These are phyloP conservation scores for Clupea harengus DNA, from an alignment of 2,113 vertebrate genomes.

Conservation along the genomic window DNA sequence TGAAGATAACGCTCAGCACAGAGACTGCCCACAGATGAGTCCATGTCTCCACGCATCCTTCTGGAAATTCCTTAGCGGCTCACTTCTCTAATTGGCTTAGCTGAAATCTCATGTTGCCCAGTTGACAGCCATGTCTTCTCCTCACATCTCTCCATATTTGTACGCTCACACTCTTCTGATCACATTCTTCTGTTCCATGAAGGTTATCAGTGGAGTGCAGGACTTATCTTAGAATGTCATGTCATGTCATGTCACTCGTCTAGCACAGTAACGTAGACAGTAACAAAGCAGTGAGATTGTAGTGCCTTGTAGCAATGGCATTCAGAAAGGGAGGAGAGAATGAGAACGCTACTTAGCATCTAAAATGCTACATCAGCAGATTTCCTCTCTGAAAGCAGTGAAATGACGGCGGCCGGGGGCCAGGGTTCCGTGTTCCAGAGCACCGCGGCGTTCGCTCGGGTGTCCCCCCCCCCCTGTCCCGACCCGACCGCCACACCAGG, in stretches of 20 bases:
- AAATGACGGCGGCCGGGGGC: neutral
- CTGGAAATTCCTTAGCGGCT: neutral
- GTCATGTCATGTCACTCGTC: neutral
- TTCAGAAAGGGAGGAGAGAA: neutral
- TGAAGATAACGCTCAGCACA: conserved; percentile 3
- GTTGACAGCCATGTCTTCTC: neutral
- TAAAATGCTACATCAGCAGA: neutral
- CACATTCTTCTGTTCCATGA: neutral
- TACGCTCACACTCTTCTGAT: neutral
- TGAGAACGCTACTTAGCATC: neutral
- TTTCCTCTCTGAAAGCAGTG: neutral
- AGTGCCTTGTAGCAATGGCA: neutral
- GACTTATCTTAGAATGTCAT: neutral
- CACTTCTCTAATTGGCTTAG: conserved; percentile 16
- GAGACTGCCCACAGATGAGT: neutral
- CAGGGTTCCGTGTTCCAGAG: neutral
- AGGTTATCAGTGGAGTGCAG: neutral
- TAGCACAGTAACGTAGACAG: neutral
- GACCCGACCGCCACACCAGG: neutral
- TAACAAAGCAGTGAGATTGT: neutral
- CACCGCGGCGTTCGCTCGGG: neutral
- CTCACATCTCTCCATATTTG: neutral
- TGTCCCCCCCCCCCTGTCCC: neutral
- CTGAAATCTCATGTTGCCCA: neutral
- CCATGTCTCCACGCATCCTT: conserved; percentile 20